phyloP scores from a whole-genome alignment of 2,888 invertebrate species.

The Caradrina kadenii region DNA sequence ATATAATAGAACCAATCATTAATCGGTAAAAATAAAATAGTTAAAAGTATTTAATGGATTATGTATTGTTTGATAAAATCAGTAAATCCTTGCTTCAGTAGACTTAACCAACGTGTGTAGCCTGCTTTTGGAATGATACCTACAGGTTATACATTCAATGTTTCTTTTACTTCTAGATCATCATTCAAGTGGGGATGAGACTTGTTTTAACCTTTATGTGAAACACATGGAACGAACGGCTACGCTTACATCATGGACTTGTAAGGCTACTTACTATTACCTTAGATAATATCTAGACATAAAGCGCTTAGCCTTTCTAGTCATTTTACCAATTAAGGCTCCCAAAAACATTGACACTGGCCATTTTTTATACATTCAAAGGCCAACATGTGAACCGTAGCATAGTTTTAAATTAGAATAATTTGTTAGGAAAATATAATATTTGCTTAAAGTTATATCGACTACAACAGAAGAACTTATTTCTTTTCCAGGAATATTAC shows the following conservation, averaged over 20 bases:
- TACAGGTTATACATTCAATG: slow-evolving; percentile 17
- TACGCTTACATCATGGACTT: slow-evolving; percentile 29
- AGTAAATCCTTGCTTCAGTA: slow-evolving; percentile 4
- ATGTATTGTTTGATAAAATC: background rate
- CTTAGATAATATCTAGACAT: slow-evolving; percentile 27
- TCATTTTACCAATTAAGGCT: background rate
- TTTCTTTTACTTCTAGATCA: slow-evolving; percentile 42
- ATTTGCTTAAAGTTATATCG: background rate
- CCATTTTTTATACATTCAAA: background rate
- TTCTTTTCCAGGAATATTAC: background rate
- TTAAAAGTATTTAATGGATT: background rate
- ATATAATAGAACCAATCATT: background rate
- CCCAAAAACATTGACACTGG: background rate
- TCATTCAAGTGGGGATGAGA: slow-evolving; percentile 22
- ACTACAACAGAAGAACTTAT: slow-evolving; percentile 1
- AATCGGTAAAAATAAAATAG: background rate
- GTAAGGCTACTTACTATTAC: slow-evolving; percentile 33
- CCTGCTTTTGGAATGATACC: slow-evolving; percentile 16
- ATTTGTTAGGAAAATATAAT: background rate
- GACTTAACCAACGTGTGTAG: background rate
- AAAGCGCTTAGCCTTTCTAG: background rate
- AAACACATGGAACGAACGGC: background rate
- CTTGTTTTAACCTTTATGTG: slow-evolving; percentile 16
- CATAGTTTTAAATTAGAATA: background rate
- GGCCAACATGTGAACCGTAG: background rate